phyloP scores from a whole-genome alignment of 2,797 vertebrate species.

The Menidia menidia region DNA sequence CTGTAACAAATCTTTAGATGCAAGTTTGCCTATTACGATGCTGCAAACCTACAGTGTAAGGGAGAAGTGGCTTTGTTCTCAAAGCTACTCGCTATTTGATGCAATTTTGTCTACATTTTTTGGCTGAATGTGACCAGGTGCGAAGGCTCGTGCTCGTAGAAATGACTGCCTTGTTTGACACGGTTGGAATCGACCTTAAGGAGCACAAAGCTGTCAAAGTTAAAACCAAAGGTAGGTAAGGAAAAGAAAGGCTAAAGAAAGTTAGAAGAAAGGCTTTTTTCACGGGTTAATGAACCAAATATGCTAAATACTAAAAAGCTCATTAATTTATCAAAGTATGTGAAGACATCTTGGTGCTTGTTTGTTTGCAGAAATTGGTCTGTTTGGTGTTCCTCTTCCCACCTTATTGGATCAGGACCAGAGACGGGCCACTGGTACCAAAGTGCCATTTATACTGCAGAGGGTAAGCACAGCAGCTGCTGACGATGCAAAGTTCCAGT shows the following conservation, averaged over 20 bases:
- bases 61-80: background rate
- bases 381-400: constrained; percentile 90
- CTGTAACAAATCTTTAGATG: background rate
- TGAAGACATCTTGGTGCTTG: constrained; percentile 11
- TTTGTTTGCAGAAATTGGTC: constrained; percentile 86
- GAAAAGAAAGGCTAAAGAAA: too few species aligned
- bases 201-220: constrained; percentile 92
- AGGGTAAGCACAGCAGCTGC: constrained; percentile 76
- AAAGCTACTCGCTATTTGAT: background rate
- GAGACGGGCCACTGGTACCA: constrained; percentile 84
- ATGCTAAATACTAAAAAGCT: background rate
- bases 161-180: constrained; percentile 93
- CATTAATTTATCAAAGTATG: background rate
- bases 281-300: background rate
- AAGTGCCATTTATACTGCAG: constrained; percentile 93
- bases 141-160: constrained; percentile 90
- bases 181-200: constrained; percentile 90
- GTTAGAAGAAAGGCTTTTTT: background rate
- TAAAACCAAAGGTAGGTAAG: constrained; percentile 88
- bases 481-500: background rate
- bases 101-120: background rate
- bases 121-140: constrained; percentile 68
- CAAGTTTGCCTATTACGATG: background rate
- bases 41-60: background rate
- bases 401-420: constrained; percentile 95